Conservation (phyloP, 2,888 invertebrate species). For the Rotaria sp. region DNA sequence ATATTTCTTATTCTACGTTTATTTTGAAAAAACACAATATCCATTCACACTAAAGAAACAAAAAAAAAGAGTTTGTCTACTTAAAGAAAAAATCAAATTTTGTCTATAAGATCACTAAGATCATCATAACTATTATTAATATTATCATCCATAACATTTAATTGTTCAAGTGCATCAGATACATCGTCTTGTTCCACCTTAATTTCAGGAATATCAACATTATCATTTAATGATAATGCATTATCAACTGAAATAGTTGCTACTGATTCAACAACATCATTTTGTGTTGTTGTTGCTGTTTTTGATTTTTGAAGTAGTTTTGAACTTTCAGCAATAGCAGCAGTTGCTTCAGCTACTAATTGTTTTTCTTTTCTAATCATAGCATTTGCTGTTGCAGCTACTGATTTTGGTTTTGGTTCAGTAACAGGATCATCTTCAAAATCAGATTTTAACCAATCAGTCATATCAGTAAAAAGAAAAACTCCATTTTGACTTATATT, state of each 20-base stretch:
- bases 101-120: conserved; percentile 2
- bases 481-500: not conserved
- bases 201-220: not conserved
- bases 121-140: not conserved
- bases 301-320: not conserved
- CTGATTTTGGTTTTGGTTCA: not conserved
- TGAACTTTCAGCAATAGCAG: not conserved
- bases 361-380: not conserved
- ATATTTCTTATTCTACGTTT: not conserved
- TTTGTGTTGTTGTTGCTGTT: not conserved
- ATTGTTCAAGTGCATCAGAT: conserved; percentile 5
- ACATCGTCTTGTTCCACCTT: not conserved
- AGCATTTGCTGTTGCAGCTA: not conserved
- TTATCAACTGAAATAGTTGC: not conserved
- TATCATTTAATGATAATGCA: not conserved
- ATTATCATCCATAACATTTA: not conserved
- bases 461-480: not conserved
- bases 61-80: not conserved
- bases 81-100: not conserved
- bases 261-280: not conserved
- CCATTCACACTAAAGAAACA: not conserved
- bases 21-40: not conserved
- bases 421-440: not conserved
- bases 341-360: not conserved
- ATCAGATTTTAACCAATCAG: not conserved